Base-by-base conservation (phyloP, 2,113 vertebrate species). In the Ptilorrhoa leucosticta region DNA sequence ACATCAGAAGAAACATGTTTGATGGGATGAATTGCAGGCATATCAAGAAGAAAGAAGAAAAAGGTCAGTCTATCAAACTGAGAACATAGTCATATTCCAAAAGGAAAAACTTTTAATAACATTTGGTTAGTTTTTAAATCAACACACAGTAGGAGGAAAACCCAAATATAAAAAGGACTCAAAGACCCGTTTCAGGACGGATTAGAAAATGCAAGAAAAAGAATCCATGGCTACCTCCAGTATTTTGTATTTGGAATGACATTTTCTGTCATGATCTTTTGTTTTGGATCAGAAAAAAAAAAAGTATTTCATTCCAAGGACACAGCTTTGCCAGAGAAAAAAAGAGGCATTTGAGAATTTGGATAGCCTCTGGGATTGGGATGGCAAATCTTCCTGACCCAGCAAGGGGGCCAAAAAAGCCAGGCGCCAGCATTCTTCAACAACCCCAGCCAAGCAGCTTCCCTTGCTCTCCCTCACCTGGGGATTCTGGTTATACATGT, bases 31-130 rank as follows among this genome's bases (percentile, higher is more conserved):
- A 94, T 77, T 88, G 50, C 57, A 53, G 53, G 40, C 70, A 88
- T 22, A 53, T 71, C 69, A 87, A 89, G 19, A 94, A 19, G 27
- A 63, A 89, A 77, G 93, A 93, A 84, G 39, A 33, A 64, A 71
- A 71, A 91, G 73, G 48, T 90, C 78, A 93, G 61, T 85, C 51
- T 72, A 76, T 40, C 82, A 93, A 95, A 94, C 39, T 53, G 69
- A 82, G 77, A 91, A 79, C 37, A 87, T 66, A 85, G 68, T 48
- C 82, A 95, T 93, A 87, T 91, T 93, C 70, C 48, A 91, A 91
- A 94, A 87, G 37, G 24, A 93, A 87, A 95, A 89, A 47, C 47
- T 12, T 42, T 90, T 92, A 75, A 87, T 76, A 94, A 85, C 40
- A 64, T 93, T 91, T 80, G 48, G 11, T 40, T 85, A 83, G 65